phyloP scores from a whole-genome alignment of 2,888 invertebrate species.

The Silvanus unidentatus region DNA sequence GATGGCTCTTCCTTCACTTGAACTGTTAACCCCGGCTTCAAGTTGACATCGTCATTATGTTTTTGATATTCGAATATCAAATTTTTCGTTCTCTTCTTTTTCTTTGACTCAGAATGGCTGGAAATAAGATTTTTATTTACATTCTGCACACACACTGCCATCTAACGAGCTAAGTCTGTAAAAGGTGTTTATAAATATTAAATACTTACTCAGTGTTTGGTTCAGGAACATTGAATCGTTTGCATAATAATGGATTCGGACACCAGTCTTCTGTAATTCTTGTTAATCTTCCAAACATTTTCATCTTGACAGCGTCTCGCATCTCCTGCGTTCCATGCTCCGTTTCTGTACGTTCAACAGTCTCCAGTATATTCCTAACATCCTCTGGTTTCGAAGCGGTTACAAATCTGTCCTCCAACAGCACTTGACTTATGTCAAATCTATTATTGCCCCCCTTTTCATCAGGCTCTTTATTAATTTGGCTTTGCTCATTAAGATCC shows the following conservation, averaged over 20 bases:
- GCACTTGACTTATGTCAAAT: conserved; percentile 24
- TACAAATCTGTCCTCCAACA: conserved; percentile 56
- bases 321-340: conserved; percentile 52
- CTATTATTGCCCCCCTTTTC: not conserved
- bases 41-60: conserved; percentile 31
- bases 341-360: conserved; percentile 32
- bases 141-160: not conserved
- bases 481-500: not conserved
- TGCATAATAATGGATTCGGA: conserved; percentile 77
- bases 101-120: conserved; percentile 12
- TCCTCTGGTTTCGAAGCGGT: conserved; percentile 51
- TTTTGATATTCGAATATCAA: conserved; percentile 76
- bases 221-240: conserved; percentile 89
- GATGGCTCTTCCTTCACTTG: conserved; percentile 22
- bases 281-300: conserved; percentile 73
- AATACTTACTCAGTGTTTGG: conserved; percentile 60
- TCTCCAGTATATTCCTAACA: conserved; percentile 38
- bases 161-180: not conserved
- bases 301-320: conserved; percentile 64
- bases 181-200: not conserved
- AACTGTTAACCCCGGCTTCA: conserved; percentile 32
- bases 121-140: conserved; percentile 6
- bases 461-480: conserved; percentile 2
- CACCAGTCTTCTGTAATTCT: conserved; percentile 68
- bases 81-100: conserved; percentile 59